Evolutionary conservation across 2,113 vertebrate species (phyloP).

Genomic region (Hippocampus barbouri): DNA sequence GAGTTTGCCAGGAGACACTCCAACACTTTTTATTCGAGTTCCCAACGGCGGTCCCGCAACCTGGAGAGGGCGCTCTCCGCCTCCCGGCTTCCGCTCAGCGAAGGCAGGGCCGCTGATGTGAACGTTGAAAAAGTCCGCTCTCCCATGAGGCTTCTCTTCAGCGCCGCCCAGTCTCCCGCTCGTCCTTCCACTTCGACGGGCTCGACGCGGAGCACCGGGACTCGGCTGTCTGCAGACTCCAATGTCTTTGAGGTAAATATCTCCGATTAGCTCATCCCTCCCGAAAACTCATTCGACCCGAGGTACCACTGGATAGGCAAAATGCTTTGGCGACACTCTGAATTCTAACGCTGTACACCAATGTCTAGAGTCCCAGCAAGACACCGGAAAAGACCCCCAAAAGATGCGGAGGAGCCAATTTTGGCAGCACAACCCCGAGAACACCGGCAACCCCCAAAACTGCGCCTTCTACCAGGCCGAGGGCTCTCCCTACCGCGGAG

Average conservation of each 20-base stretch:
- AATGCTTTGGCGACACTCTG: too few relatives aligned
- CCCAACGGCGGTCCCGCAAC: conserved; percentile 74
- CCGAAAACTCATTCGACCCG: background rate
- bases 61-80: conserved; percentile 66
- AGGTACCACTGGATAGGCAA: too few relatives aligned
- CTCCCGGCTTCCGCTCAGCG: conserved; percentile 55
- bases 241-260: conserved; percentile 75
- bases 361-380: conserved; percentile 70
- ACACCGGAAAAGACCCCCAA: conserved; percentile 59
- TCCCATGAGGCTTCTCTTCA: conserved; percentile 86
- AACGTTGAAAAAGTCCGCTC: conserved; percentile 66
- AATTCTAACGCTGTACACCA: background rate
- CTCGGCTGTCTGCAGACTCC: conserved; percentile 53
- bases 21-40: conserved; percentile 73
- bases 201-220: conserved; percentile 53
- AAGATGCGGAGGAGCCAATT: conserved; percentile 38
- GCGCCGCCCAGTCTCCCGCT: conserved; percentile 74
- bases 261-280: background rate
- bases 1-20: conserved; percentile 76
- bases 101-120: conserved; percentile 39
- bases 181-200: conserved; percentile 30
- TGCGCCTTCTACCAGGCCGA: conserved; percentile 13
- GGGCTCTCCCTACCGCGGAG: conserved; percentile 27
- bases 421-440: conserved; percentile 21
- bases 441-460: conserved; percentile 33